Evolutionary conservation across 2,113 vertebrate genomes (phyloP), one percentile per base, ranked within the genome.

Genomic region (Corydoras sp.): DNA sequence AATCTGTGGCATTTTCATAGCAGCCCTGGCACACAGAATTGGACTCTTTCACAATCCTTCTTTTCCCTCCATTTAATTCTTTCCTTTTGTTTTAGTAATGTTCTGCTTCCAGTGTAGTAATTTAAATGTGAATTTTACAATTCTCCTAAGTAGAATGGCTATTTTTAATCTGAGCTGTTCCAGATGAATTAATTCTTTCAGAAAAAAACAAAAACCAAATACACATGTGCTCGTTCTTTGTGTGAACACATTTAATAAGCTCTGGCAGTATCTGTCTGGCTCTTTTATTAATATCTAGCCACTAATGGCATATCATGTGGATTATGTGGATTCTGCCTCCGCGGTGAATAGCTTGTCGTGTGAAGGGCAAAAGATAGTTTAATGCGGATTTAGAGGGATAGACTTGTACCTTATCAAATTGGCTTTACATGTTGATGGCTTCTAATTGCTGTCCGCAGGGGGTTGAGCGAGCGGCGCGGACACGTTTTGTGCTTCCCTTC

Each of bases 361-460:
- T 79, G 81, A 85, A 85, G 85, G 86, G 87, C 74, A 77, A 75
- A 79, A 83, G 83, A 86, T 86, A 75, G 84, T 86, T 83, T 86
- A 87, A 88, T 87, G 73, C 73, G 85, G 88, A 88, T 90, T 89
- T 89, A 84, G 85, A 65, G 79, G 85, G 84, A 86, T 73, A 81
- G 85, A 80, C 83, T 74, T 61, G 82, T 85, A 89, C 89, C 90
- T 91, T 90, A 89, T 91, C 90, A 88, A 89, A 89, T 89, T 88
- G 88, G 90, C 87, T 90, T 89, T 90, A 88, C 88, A 88, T 90
- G 90, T 87, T 92, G 91, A 91, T 91, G 60, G 85, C 79, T 79
- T 84, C 86, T 91, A 92, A 92, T 92, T 91, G 86, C 85, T 84
- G 84, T 88, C 90, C 79, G 66, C 81, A 68, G 89, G 90, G 89